Evolutionary conservation across 2,888 invertebrate genomes (phyloP), one percentile per base, ranked within the genome.

Genomic region (Epirrhoe tristata): DNA sequence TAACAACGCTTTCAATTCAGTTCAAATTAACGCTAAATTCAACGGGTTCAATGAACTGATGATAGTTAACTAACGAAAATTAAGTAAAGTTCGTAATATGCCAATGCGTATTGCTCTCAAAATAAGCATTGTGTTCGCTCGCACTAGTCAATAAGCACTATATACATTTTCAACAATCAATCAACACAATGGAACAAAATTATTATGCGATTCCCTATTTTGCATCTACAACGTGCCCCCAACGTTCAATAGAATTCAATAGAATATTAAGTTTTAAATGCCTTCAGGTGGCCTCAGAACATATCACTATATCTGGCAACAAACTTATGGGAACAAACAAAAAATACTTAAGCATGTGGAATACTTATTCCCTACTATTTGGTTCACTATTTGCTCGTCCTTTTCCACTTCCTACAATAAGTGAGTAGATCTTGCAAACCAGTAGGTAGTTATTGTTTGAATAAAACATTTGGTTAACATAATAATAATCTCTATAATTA

Each of bases 11-110:
- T 46, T 58, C 48, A 58, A 48, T 58, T 58, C 16, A 14, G 14
- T 14, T 32, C 14, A 58, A 48, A 34, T 46, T 32, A 32, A 14
- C 32, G n/a, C 56, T 16, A 56, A 56, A 48, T 31, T 46, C 46
- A 48, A 46, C 14, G 31, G 7, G 39, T 57, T 57, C 46, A 24
- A 12, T 31, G 31, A 52, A 52, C 31, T 31, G 46, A 16, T 48
- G 14, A 48, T 48, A 48, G 16, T 48, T 48, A 7, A 48, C 48
- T 48, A 14, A 48, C 39, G 10, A 43, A 43, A 43, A 12, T 43
- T 0, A 43, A 43, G 12, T 43, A 43, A 43, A 34, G 34, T 34
- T 34, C 34, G 8, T 10, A 10, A 12, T 39, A 39, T 39, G 7
- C 34, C 34, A 34, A 34, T 7, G 12, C 10, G 39, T 43, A 24